Base-by-base conservation (phyloP, 2,113 vertebrate species). In the Marcusenius ussheri region DNA sequence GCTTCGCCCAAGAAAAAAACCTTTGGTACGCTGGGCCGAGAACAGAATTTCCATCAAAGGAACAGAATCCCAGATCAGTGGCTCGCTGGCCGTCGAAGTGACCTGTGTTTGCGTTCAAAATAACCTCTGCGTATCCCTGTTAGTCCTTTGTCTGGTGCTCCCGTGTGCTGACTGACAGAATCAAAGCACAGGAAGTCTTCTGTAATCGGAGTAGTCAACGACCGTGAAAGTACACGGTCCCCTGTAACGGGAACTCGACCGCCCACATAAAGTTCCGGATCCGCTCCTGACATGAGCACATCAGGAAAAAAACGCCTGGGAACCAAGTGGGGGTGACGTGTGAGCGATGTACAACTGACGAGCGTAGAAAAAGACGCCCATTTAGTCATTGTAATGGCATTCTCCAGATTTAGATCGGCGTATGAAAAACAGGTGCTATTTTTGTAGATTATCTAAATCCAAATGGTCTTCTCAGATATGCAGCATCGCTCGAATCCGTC, bases 131-230 rank as follows among this genome's bases (percentile, higher is more conserved):
- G 0, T 19, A 50, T 53, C 3, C 19, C 39, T 46, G 19, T 66
- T 39, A 46, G n/a, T 87, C 35, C 39, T 46, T 56, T 24, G 42
- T 58, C 53, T 62, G 50, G 35, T 58, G 31, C 53, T 66, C 53
- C 19, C 6, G 9, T 66, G 35, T 31, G 24, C 53, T 88, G 9
- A 62, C 87, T 58, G 87, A 21, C 56, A n/a, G 53, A 66, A 88
- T 45, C 35, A 21, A 88, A 88, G 53, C 87, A 62, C 53, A 62
- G 87, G 51, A 88, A 88, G 21, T 88, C 17, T 62, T 88, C 66
- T 62, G 35, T 66, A 31, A 88, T 35, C 56, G 21, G 31, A 42
- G 56, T 11, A 53, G 19, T 15, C 10, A 45, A 88, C 31, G 35
- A 62, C 13, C 31, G 6, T 42, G 53, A 39, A 62, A 42, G 51